Conservation (phyloP, 92 coral and sea anemone species). For the Paramuricea clavata region DNA sequence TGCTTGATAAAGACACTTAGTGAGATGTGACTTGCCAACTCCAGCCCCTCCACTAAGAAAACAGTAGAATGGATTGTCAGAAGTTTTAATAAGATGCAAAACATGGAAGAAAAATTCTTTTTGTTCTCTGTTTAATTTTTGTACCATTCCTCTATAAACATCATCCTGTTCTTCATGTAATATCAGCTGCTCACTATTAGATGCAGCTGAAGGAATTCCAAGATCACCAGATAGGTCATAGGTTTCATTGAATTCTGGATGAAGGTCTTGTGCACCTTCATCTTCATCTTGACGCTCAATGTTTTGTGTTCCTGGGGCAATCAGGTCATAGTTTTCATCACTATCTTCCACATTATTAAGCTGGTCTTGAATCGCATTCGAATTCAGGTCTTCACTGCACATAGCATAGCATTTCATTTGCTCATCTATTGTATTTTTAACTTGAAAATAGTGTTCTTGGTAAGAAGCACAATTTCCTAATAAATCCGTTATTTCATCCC, state of each 20-base stretch:
- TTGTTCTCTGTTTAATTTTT: too few relatives aligned
- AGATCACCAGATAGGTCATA: neutral
- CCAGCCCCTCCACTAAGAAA: too few relatives aligned
- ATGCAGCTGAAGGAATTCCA: neutral
- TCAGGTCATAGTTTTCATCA: neutral
- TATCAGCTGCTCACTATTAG: neutral
- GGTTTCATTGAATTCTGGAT: neutral
- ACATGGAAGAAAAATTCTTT: too few relatives aligned
- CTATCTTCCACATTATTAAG: neutral
- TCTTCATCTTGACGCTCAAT: neutral
- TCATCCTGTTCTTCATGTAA: neutral
- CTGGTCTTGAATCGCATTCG: neutral
- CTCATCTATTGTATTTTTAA: neutral
- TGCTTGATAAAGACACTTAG: constrained; percentile 10
- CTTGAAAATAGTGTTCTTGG: neutral
- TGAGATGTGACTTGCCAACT: constrained; percentile 6
- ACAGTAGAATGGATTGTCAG: too few relatives aligned
- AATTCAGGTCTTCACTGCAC: neutral
- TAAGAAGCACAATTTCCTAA: neutral
- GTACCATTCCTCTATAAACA: neutral
- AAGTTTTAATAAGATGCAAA: constrained; percentile 44
- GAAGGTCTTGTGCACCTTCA: neutral
- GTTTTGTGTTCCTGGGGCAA: neutral
- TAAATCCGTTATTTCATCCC: neutral
- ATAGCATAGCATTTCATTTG: neutral